Base-by-base conservation (phyloP, 1,140 invertebrate species). In the Aphelenchoides avenae region DNA sequence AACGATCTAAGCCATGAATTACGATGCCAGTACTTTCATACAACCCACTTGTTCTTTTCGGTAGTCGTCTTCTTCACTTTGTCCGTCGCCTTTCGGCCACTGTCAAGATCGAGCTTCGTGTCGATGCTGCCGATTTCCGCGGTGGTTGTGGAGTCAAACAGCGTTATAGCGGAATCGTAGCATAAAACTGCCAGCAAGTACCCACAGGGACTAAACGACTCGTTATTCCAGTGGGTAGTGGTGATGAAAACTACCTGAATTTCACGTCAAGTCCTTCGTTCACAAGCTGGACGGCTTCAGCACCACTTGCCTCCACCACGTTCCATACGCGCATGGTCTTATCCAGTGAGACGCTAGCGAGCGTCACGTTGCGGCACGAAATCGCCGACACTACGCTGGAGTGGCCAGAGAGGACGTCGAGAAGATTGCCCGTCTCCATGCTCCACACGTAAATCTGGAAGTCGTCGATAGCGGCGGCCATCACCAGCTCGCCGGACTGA, bases 261-360 rank as follows among this genome's bases (percentile, higher is more conserved):
- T 71, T 70, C 20, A 68, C 65, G 42, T 59, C 58, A 20, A 68
- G 22, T 1, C 68, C 67, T 51, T 68, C 65, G 33, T 58, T 54
- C n/a, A 46, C 30, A 11, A 68, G 30, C 36, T 68, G 59, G 26
- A 71, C 54, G 24, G 46, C 26, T 57, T 68, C 68, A 24, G 41
- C n/a, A 5, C 58, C 34, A 13, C 13, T 60, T 20, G 26, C 40
- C 22, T 70, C 52, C 2, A 43, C 33, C n/a, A 68, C 48, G 40
- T 68, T 53, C 57, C 61, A 71, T 26, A 70, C 24, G 15, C 66
- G 52, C 52, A 68, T n/a, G 7, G 65, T 68, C 36, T 68, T 64
- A 46, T 68, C 65, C 39, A 57, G 30, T 18, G 65, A 68, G 27
- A 56, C 43, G 9, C 66, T 55, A 30, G 40, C 66, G 15, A 68